Conservation (phyloP, 2,888 invertebrate genomes). For the Hyalella azteca region DNA sequence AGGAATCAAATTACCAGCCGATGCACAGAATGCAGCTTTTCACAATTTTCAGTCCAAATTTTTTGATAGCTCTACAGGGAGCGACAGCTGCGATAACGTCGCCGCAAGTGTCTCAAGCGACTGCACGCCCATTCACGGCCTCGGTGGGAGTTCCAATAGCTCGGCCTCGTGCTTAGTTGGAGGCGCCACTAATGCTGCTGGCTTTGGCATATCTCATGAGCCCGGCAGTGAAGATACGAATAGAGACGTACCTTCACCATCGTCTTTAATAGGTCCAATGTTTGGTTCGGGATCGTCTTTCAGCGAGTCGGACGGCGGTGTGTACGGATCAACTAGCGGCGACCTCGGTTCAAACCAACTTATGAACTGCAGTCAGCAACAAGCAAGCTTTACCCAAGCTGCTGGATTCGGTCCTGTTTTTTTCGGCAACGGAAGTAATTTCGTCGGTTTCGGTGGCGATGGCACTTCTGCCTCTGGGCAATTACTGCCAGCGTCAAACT, state of each 20-base stretch:
- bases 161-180: neutral
- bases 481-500: neutral
- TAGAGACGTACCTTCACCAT: conserved; percentile 21
- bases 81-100: neutral
- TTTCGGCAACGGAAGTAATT: conserved; percentile 21
- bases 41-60: conserved; percentile 33
- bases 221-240: neutral
- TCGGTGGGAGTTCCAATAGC: neutral
- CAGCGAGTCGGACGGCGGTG: neutral
- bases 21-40: conserved; percentile 3
- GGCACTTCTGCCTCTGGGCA: neutral
- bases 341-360: neutral
- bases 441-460: conserved; percentile 17
- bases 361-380: conserved; percentile 17
- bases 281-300: conserved; percentile 23
- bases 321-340: neutral
- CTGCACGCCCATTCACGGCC: neutral
- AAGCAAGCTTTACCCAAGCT: neutral
- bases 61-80: neutral
- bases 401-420: conserved; percentile 24
- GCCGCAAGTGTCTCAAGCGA: neutral
- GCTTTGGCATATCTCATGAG: neutral
- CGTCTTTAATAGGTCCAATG: conserved; percentile 25
- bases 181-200: neutral
- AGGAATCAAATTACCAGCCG: conserved; percentile 1